Base-by-base conservation (phyloP, 30 jellyfish, hydroid and myxozoan species). In the Aurelia sp. region DNA sequence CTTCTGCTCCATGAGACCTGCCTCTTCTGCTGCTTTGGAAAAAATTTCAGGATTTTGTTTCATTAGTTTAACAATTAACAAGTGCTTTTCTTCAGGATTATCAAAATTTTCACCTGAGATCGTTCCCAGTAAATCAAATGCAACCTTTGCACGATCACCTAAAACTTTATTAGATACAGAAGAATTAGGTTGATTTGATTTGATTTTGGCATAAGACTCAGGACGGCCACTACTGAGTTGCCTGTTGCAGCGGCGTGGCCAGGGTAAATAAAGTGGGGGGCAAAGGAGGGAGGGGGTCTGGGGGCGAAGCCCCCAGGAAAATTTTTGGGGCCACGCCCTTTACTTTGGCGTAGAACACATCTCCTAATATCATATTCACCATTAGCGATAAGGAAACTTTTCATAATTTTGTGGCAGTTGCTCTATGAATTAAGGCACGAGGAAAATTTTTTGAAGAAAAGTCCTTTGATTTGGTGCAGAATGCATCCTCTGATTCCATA, bases 21-120 rank as follows among this genome's bases (percentile, higher is more conserved):
- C 85, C 27, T 30, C 40, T n/a, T 48, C 40, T 6, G 72, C 85
- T 11, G 76, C 85, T 73, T 73, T 38, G 21, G 13, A 6, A 76
- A 73, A 73, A 73, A 73, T 5, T 13, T 48, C 72, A 18, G 38
- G 31, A 47, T 73, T 73, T 44, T 73, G 76, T 47, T 47, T 31
- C 76, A 73, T 31, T 76, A 73, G 38, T 47, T 73, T 44, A 13
- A 47, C 76, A 18, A 73, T 15, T 47, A 73, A 19, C 21, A 64
- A 21, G 12, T 64, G 12, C 13, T 19, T 8, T 64, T 64, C 75
- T 12, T 27, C 19, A 8, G 12, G 31, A 64, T 20, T 21, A 27
- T 64, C 44, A 12, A 64, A 9, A 9, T 12, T 64, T 20, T 21
- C 75, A 19, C 44, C 13, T 13, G 21, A 64, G 19, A 64, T 64